A percentile compares a stretch with the other conserved stretches of the same genome.
Conservation (phyloP, 2,888 invertebrate genomes). For the Imbricaverruca yamaguchii region DNA sequence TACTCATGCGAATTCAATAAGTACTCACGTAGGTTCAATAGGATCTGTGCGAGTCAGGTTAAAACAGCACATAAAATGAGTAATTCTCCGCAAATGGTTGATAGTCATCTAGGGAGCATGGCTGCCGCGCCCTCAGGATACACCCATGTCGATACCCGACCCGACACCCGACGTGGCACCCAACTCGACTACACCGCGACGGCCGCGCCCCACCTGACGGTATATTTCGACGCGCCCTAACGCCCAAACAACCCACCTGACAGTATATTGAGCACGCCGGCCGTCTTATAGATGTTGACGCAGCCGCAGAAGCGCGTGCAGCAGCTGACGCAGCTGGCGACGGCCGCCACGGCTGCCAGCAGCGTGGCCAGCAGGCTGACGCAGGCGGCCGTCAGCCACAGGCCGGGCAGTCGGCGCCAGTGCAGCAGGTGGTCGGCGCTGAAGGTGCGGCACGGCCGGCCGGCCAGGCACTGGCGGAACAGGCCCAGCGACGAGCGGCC, state of each 20-base stretch:
- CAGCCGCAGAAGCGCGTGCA: constrained; percentile 7
- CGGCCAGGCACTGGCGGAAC: not conserved
- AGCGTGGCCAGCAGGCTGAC: not conserved
- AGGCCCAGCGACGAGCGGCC: not conserved
- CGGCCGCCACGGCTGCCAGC: not conserved
- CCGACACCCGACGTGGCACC: too few species aligned
- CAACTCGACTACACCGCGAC: too few species aligned
- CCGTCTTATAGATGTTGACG: constrained; percentile 2
- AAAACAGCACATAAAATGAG: too few species aligned
- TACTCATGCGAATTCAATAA: too few species aligned
- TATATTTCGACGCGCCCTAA: too few species aligned
- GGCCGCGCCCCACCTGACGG: too few species aligned
- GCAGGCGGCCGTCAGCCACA: constrained; percentile 2
- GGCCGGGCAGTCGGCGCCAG: constrained; percentile 3
- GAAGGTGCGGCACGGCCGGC: not conserved
- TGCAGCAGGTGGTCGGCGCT: not conserved
- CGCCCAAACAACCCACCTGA: not conserved
- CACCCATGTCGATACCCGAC: too few species aligned
- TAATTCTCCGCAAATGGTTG: too few species aligned
- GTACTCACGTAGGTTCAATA: too few species aligned
- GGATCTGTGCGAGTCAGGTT: too few species aligned
- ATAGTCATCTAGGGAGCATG: too few species aligned
- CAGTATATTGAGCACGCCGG: not conserved
- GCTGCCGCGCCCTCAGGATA: too few species aligned
- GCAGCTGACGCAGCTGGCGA: not conserved